phyloP scores from a whole-genome alignment of 2,797 vertebrate species.

The Australoheros facetus region DNA sequence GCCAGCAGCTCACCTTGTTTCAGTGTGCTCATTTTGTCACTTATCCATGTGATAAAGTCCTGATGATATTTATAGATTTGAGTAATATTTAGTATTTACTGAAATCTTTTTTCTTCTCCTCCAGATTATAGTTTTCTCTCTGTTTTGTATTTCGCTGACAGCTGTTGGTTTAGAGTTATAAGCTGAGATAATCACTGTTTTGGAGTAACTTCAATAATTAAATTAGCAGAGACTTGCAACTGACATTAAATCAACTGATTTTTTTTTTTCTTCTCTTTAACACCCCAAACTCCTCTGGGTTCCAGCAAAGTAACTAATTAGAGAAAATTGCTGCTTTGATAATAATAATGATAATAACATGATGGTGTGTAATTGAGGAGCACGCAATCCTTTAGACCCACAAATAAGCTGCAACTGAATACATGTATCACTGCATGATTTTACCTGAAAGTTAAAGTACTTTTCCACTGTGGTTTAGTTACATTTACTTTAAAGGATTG shows the following conservation, averaged over 20 bases:
- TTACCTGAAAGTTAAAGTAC: too few species aligned
- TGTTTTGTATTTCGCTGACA: not conserved
- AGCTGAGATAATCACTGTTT: not conserved
- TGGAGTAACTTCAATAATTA: not conserved
- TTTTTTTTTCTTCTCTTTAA: not conserved
- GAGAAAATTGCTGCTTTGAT: not conserved
- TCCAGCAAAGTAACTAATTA: not conserved
- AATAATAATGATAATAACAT: too few species aligned
- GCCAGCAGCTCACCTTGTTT: not conserved
- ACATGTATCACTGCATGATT: not conserved
- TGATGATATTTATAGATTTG: not conserved
- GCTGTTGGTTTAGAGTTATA: not conserved
- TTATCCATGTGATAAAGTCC: not conserved
- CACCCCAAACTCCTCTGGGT: too few species aligned
- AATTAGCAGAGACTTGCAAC: not conserved
- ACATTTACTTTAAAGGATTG: too few species aligned
- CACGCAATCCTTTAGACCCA: not conserved
- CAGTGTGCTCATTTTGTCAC: not conserved
- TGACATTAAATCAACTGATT: not conserved
- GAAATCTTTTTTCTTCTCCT: not conserved
- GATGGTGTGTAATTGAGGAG: not conserved
- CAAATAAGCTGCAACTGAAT: not conserved
- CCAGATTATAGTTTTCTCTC: not conserved
- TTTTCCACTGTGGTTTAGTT: too few species aligned
- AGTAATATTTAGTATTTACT: not conserved